Evolutionary conservation across 2,113 vertebrate genomes (phyloP).

Genomic region (Uria aalge): DNA sequence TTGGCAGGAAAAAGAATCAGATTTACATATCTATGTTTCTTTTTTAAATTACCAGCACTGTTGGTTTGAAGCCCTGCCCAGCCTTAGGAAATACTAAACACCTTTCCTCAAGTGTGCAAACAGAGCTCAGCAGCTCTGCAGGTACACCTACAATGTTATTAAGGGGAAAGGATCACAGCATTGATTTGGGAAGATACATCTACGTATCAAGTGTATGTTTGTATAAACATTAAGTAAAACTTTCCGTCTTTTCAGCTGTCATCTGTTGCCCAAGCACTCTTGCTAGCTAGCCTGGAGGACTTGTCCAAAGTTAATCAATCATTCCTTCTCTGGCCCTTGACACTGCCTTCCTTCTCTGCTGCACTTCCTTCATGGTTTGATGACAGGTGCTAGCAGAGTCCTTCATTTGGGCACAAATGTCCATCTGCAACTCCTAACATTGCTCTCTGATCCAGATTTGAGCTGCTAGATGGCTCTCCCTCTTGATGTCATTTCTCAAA

Average conservation of each 20-base stretch:
- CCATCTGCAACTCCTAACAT: background rate
- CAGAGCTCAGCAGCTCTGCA: background rate
- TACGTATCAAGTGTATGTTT: background rate
- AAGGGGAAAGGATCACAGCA: background rate
- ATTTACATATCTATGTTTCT: background rate
- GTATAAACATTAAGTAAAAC: background rate
- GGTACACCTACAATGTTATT: background rate
- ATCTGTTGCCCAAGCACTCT: background rate
- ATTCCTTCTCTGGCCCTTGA: background rate
- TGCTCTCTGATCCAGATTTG: background rate
- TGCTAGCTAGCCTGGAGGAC: background rate
- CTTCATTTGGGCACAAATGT: background rate
- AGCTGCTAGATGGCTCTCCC: background rate
- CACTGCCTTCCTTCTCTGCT: background rate
- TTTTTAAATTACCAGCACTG: background rate
- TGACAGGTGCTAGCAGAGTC: background rate
- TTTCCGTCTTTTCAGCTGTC: background rate
- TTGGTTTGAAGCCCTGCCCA: background rate
- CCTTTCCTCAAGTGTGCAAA: background rate
- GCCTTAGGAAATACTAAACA: background rate
- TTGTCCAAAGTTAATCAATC: background rate
- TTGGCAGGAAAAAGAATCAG: background rate
- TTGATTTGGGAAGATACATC: background rate
- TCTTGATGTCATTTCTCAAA: background rate
- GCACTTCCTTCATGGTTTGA: background rate